Conservation (phyloP, 2,113 vertebrate genomes). For the Xenopus laevis region DNA sequence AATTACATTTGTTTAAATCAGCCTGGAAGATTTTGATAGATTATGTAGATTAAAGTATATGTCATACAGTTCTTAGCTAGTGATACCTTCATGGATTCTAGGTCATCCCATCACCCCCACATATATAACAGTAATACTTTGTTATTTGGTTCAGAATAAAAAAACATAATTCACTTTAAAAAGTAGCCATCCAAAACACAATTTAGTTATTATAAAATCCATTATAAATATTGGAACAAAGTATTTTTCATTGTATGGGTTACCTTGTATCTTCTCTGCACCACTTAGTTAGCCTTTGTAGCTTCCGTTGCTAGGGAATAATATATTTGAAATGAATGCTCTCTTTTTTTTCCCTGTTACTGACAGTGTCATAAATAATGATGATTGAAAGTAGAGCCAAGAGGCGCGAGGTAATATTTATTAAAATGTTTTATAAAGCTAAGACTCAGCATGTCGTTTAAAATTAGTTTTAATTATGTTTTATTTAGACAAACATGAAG, state of each 20-base stretch:
- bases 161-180: no score
- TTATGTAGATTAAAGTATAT: no score
- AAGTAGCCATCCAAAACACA: no score
- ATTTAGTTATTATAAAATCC: background rate
- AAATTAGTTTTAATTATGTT: conserved; percentile 7
- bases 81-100: no score
- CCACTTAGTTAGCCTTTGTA: conserved; percentile 9
- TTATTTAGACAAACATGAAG: background rate
- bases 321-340: conserved; percentile 8
- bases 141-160: no score
- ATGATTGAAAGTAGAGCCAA: conserved; percentile 1
- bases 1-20: no score
- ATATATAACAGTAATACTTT: no score
- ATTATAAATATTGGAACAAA: conserved; percentile 4
- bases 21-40: no score
- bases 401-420: background rate
- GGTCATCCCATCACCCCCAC: no score
- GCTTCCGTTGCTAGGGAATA: conserved; percentile 23
- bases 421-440: conserved; percentile 3
- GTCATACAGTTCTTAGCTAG: no score
- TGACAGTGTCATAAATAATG: conserved; percentile 1
- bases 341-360: background rate
- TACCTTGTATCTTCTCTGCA: conserved; percentile 1
- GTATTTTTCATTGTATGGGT: conserved; percentile 16
- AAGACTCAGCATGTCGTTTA: background rate